Evolutionary conservation across 2,888 invertebrate species (phyloP), one percentile per base, ranked within the genome.

Genomic region (Ectemnius lituratus): DNA sequence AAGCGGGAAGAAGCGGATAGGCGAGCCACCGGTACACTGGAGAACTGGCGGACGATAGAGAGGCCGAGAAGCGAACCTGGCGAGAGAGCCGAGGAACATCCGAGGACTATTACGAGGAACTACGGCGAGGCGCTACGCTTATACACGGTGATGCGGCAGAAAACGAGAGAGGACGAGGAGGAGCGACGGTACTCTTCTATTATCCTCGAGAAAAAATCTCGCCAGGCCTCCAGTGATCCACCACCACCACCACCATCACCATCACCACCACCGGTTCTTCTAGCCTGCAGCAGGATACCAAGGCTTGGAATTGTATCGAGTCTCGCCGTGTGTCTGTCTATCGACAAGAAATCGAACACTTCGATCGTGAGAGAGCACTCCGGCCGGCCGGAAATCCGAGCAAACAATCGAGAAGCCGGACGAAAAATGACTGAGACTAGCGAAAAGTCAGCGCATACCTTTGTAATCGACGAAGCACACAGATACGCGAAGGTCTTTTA

Each of bases 141-240:
- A 81, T 81, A 82, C 82, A 76, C 74, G 77, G 81, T 86, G 86
- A 86, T 84, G 85, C 75, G 78, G 87, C 87, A 85, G 84, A 84
- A 86, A 86, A 86, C 84, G 71, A 73, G 73, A 67, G 61, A 65
- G 84, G 84, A 84, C 86, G 85, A 80, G 78, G 37, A 23, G 8
- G 5, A 37, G 37, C 37, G 37, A 37, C 37, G 37, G 6, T 4
- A 16, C n/a, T 16, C n/a, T 85, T 86, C 83, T 79, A 86, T 86
- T 86, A 86, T 86, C 82, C 79, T 76, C 76, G 80, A 82, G 75
- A 83, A 84, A 84, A 85, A 86, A 83, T 79, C 76, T 59, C 52
- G 16, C 52, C 16, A 16, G 16, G 52, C 16, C 37, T 37, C 37
- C 11, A 37, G 8, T 11, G 37, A 37, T 37, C 37, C 37, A 37